Base-by-base conservation (phyloP, 2,113 vertebrate genomes). In the Eulemur macaco region DNA sequence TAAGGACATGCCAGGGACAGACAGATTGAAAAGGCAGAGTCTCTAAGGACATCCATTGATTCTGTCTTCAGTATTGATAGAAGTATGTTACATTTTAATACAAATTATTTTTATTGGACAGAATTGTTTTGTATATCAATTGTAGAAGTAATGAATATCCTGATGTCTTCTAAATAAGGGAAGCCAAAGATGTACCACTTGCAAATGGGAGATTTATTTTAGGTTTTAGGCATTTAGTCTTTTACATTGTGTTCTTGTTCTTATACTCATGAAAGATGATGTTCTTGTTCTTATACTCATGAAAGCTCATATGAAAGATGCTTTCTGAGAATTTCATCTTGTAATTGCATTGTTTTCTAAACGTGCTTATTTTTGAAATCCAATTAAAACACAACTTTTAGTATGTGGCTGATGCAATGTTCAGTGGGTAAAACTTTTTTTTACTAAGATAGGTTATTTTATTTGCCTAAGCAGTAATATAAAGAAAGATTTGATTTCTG, bases 251-350 rank as follows among this genome's bases (percentile, higher is more conserved):
- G 6, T 31, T 89, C 39, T 83, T 73, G n/a, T 80, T 92, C 76
- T 58, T 74, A 42, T n/a, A 21, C 6, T 86, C 39, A 27, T 31
- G 52, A 39, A 39, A 39, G 39, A 39, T 39, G 39, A 39, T 91
- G 6, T 31, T 89, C 39, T 83, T 73, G n/a, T 80, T 92, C 76
- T 58, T 74, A 42, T n/a, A 21, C 6, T 86, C 39, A 27, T 31
- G 52, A 39, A 39, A 39, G 39, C 23, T 66, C 11, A 14, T 6
- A 13, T n/a, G 9, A 52, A 95, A 56, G 88, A 56, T 54, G 18
- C n/a, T 73, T 95, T 93, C 54, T 94, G n/a, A 89, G 60, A 91
- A 25, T 91, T 64, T 56, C 60, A 58, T 58, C 66, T 68, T 90
- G 18, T 73, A 54, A 89, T 77, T 80, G 8, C 14, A 31, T 68